A percentile compares a stretch with the other conserved stretches of the same genome.
phyloP scores from a whole-genome alignment of 2,888 invertebrate genomes.

The Epistrophe eligans region DNA sequence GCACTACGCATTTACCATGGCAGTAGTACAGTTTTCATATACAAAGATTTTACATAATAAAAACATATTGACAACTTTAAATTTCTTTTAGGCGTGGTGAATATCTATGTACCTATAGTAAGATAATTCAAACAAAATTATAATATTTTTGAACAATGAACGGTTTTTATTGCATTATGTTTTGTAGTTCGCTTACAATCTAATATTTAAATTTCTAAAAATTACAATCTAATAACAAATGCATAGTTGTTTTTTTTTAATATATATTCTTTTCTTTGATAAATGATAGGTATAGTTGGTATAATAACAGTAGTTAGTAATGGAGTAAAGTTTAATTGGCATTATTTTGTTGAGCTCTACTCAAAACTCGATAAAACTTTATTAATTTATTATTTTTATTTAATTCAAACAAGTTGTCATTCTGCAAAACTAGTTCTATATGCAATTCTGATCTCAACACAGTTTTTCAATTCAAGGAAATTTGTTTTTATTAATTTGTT shows the following conservation, averaged over 20 bases:
- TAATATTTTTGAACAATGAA: conserved; percentile 63
- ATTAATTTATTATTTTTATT: conserved; percentile 8
- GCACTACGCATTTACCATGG: no score
- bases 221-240: conserved; percentile 75
- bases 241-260: conserved; percentile 44
- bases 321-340: conserved; percentile 54
- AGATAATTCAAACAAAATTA: no score
- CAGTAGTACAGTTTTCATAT: no score
- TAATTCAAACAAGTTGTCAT: conserved; percentile 28
- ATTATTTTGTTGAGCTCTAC: conserved; percentile 40
- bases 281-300: conserved; percentile 66
- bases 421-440: conserved; percentile 27
- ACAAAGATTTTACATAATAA: no score
- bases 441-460: not conserved
- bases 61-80: no score
- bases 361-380: conserved; percentile 49
- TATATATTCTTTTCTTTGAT: conserved; percentile 30
- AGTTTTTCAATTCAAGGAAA: no score
- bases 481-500: not conserved
- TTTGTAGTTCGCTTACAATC: conserved; percentile 64
- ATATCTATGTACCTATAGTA: no score
- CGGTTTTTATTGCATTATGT: conserved; percentile 66
- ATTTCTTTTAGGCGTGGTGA: no score
- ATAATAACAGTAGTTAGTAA: conserved; percentile 64
- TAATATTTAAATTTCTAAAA: conserved; percentile 66